phyloP scores from a whole-genome alignment of 2,113 vertebrate genomes.

The Phalacrocorax carbo region DNA sequence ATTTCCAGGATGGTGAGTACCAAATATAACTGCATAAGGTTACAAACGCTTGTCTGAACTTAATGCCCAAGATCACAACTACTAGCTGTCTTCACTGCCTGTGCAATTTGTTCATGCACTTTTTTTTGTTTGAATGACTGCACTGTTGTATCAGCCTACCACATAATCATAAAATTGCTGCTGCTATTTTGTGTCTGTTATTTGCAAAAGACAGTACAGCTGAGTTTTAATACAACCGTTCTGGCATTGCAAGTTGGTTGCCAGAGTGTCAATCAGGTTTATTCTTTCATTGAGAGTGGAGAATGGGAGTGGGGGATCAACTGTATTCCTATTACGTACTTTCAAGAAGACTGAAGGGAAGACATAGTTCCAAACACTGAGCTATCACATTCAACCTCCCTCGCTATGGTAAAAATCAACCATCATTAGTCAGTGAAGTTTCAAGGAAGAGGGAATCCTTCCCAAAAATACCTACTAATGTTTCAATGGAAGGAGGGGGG shows the following conservation, averaged over 20 bases:
- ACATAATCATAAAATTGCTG: not conserved
- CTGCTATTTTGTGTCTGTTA: not conserved
- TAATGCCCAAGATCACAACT: not conserved
- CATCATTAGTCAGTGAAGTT: not conserved
- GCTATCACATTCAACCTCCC: not conserved
- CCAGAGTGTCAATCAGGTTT: not conserved
- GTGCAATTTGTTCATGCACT: not conserved
- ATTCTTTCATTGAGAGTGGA: not conserved
- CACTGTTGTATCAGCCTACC: not conserved
- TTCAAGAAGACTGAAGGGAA: not conserved
- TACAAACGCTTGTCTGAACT: not conserved
- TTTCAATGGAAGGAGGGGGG: not conserved
- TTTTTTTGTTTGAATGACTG: not conserved
- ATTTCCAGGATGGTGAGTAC: not conserved
- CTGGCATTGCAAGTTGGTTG: not conserved
- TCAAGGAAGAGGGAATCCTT: not conserved
- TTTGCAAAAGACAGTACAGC: not conserved
- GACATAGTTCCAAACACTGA: not conserved
- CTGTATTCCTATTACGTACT: not conserved
- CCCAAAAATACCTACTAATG: not conserved
- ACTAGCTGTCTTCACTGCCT: not conserved
- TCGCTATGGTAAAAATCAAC: not conserved
- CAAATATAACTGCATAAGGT: not conserved
- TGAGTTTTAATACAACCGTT: not conserved
- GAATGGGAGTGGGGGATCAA: not conserved